A percentile compares a stretch with the other conserved stretches of the same genome.
These are phyloP conservation scores for Smittia sp. DNA, from an alignment of 2,888 invertebrate species.

Conservation along the genomic window DNA sequence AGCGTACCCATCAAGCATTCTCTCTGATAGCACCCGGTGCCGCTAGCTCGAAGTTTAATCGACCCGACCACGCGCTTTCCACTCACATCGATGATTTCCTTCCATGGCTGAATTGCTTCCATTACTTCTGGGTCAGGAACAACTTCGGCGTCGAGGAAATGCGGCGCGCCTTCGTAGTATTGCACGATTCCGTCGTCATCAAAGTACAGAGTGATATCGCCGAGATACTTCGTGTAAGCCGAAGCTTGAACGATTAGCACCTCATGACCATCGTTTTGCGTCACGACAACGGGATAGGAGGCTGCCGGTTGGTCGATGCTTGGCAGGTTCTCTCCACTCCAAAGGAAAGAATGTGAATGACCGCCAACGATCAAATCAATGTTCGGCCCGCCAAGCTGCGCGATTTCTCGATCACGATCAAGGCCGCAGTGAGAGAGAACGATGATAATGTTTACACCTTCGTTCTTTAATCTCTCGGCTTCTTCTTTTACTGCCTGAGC, in stretches of 20 bases:
- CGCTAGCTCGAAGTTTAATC: constrained; percentile 58
- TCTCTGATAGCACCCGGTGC: constrained; percentile 56
- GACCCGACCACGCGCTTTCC: constrained; percentile 60
- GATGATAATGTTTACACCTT: constrained; percentile 73
- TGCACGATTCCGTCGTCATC: constrained; percentile 65
- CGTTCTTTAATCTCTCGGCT: constrained; percentile 60
- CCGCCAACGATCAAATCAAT: constrained; percentile 81
- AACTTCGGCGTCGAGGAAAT: constrained; percentile 63
- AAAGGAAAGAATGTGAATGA: constrained; percentile 78
- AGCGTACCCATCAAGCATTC: constrained; percentile 77
- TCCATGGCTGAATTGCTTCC: constrained; percentile 61
- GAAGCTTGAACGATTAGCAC: constrained; percentile 68
- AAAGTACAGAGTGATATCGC: constrained; percentile 70
- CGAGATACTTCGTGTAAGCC: constrained; percentile 73
- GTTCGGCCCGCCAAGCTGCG: constrained; percentile 61
- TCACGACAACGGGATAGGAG: constrained; percentile 69
- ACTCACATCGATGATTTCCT: constrained; percentile 57
- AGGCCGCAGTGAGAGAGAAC: constrained; percentile 81
- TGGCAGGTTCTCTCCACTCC: constrained; percentile 58
- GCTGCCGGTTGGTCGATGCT: constrained; percentile 58
- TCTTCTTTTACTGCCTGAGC: constrained; percentile 64
- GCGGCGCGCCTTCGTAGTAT: constrained; percentile 68
- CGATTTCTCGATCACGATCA: constrained; percentile 65
- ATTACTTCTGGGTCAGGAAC: constrained; percentile 63
- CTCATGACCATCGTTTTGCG: constrained; percentile 52